Base-by-base conservation (phyloP, 2,113 vertebrate genomes). In the Catharus fuscescens region DNA sequence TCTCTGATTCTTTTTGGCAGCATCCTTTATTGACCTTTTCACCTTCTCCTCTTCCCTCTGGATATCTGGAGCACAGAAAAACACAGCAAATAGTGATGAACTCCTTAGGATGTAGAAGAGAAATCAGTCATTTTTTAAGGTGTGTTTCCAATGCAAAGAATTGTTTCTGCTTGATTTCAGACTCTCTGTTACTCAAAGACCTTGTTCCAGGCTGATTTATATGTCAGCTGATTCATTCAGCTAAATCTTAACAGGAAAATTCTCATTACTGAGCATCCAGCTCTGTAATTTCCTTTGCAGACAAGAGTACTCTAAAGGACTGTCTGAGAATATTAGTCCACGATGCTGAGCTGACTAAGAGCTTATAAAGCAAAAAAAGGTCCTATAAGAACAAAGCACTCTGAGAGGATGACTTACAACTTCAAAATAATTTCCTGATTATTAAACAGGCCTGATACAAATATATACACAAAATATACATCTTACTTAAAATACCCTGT, bases 31-130 rank as follows among this genome's bases (percentile, higher is more conserved):
- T 1, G 99, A 99, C 52, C 99, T 96, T 94, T 99, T 99, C 50
- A 99, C 99, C 92, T 99, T 99, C 90, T 99, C 99, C 97, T 99
- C 97, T 96, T 99, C 99, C 93, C 99, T 98, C 97, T 99, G 99
- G 91, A 99, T 99, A 97, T 99, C 99, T 99, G 94, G 29, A 90
- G 91, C 14, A 44, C 45, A 77, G 80, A 83, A 38, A 76, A 45
- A 38, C 32, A 86, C 10, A 80, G 52, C 24, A 42, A 66, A 29
- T 0, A 42, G 7, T 38, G 21, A 80, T 3, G 5, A 77, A 19
- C 54, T 47, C 74, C 32, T 56, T 9, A 44, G 40, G 29, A 57
- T 14, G 24, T 8, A 38, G 23, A 77, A 72, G 31, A 61, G 42
- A 88, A 57, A 48, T 2, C 13, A 48, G 45, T 15, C 24, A n/a